Conservation (phyloP, 2,888 invertebrate species). For the Tachina fera region DNA sequence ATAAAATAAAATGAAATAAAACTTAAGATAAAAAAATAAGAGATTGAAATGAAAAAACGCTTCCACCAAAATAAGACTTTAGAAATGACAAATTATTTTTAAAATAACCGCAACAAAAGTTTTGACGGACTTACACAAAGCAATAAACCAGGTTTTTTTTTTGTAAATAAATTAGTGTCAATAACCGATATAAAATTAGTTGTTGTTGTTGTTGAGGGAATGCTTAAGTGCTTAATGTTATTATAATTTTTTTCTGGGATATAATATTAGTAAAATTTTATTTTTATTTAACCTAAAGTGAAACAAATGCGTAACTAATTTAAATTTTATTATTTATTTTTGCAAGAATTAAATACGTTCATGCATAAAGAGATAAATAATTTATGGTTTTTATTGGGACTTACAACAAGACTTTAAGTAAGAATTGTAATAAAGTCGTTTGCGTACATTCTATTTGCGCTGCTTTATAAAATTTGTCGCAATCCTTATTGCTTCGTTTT, state of each 20-base stretch:
- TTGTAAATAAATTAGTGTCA: constrained; percentile 60
- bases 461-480: too few relatives aligned
- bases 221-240: background rate
- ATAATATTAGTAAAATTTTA: background rate
- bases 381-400: too few relatives aligned
- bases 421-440: too few relatives aligned
- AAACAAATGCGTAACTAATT: background rate
- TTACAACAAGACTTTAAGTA: too few relatives aligned
- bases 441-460: too few relatives aligned
- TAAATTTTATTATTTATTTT: too few relatives aligned
- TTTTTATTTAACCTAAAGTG: background rate
- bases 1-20: background rate
- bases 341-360: too few relatives aligned
- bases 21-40: constrained; percentile 11
- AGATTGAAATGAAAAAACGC: background rate
- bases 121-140: constrained; percentile 1
- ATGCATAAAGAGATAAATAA: too few relatives aligned
- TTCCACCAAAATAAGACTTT: constrained; percentile 12
- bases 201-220: background rate
- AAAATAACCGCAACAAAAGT: constrained; percentile 23
- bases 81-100: constrained; percentile 13
- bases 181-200: constrained; percentile 48
- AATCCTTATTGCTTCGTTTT: too few relatives aligned
- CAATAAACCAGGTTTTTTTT: constrained; percentile 25
- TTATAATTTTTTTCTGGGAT: background rate